Conservation (phyloP, 2,113 vertebrate genomes). For the Furnarius figulus region DNA sequence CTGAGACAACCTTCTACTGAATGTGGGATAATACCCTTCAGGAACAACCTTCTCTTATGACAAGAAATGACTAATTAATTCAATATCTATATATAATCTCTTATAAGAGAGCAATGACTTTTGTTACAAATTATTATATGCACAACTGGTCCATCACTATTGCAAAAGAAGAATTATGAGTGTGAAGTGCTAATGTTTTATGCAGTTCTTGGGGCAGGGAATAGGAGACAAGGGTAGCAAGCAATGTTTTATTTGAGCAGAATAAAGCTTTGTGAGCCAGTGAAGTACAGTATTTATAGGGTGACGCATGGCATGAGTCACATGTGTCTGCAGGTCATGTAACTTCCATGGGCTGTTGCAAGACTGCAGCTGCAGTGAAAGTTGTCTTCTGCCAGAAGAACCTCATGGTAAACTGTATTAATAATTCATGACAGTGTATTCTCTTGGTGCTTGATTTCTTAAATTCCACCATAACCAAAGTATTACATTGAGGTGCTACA, state of each 20-base stretch:
- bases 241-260: background rate
- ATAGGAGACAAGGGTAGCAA: background rate
- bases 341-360: background rate
- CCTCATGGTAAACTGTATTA: background rate
- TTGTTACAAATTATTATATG: background rate
- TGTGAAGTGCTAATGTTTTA: background rate
- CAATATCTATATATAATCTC: background rate
- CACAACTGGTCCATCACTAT: background rate
- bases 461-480: constrained; percentile 31
- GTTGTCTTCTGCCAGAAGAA: constrained; percentile 13
- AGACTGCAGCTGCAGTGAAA: background rate
- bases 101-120: background rate
- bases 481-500: constrained; percentile 31
- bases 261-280: background rate
- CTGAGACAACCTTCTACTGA: background rate
- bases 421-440: background rate
- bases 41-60: background rate
- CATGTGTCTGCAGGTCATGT: background rate
- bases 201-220: background rate
- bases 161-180: background rate
- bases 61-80: background rate
- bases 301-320: background rate
- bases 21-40: background rate
- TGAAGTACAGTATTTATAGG: background rate
- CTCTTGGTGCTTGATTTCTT: constrained; percentile 38